A percentile compares a stretch with the other conserved stretches of the same genome.
phyloP scores from a whole-genome alignment of 1,140 invertebrate species.

The Aphaenogaster ashmeadi region DNA sequence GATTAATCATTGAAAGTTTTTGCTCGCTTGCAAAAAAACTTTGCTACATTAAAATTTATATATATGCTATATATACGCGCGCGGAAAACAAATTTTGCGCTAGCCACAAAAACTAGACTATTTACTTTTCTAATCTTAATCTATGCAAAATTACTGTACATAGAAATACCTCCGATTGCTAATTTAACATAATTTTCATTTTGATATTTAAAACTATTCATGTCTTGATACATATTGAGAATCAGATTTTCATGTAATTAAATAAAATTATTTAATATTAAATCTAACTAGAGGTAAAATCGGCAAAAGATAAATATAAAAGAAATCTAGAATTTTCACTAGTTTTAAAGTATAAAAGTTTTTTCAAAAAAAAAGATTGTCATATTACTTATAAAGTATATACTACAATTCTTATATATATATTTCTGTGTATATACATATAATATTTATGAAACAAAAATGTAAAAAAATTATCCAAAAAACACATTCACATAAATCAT shows the following conservation, averaged over 20 bases:
- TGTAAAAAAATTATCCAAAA: neutral
- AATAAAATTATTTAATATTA: neutral
- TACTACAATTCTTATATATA: neutral
- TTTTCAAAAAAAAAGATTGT: neutral
- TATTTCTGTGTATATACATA: neutral
- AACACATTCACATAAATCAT: neutral
- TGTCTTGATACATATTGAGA: neutral
- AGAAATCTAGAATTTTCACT: neutral
- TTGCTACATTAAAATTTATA: neutral
- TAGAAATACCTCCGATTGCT: neutral
- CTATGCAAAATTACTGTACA: neutral
- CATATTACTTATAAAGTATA: neutral
- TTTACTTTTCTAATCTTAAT: slow-evolving; percentile 1
- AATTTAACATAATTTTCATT: neutral
- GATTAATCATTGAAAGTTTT: neutral
- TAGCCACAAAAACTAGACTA: neutral
- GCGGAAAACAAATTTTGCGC: neutral
- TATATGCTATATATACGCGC: no score
- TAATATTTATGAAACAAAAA: neutral
- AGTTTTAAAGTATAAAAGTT: neutral
- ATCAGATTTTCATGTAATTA: neutral
- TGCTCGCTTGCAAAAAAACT: slow-evolving; percentile 32
- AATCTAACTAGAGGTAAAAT: neutral
- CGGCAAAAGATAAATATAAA: neutral
- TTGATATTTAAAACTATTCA: neutral